These are phyloP conservation scores for mouse (Mus musculus) DNA, from an alignment of 2,113 vertebrate species.

Conservation along the genomic window DNA sequence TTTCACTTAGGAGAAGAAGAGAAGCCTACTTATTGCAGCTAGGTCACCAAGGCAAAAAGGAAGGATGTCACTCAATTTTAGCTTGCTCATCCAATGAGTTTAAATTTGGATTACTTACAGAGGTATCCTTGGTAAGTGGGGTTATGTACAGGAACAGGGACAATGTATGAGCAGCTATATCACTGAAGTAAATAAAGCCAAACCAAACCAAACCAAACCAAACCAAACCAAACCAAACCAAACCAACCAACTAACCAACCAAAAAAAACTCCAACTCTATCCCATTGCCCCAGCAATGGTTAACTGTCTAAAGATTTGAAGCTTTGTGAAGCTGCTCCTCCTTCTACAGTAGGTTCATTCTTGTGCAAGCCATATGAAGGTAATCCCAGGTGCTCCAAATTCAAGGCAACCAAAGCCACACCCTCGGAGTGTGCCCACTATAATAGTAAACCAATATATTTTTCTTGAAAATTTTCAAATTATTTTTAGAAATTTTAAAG, in stretches of 20 bases:
- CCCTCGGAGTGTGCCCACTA: too few species aligned
- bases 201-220: too few species aligned
- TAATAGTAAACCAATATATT: background rate
- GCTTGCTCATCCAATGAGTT: too few species aligned
- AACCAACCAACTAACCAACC: too few species aligned
- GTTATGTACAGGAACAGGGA: background rate
- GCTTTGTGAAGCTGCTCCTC: accelerated
- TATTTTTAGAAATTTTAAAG: background rate
- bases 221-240: too few species aligned
- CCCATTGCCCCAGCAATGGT: background rate
- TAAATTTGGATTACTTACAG: background rate
- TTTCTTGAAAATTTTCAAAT: background rate
- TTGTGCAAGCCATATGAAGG: background rate
- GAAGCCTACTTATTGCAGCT: background rate
- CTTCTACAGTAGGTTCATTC: background rate
- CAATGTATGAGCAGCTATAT: background rate
- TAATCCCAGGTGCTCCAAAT: background rate
- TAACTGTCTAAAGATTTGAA: background rate
- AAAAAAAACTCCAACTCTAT: too few species aligned
- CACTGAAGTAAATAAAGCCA: background rate
- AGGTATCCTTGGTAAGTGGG: background rate
- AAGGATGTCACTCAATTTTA: background rate
- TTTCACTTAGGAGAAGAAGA: background rate
- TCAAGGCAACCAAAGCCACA: background rate
- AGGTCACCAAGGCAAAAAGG: background rate